These are phyloP conservation scores for Dasysyrphus albostriatus DNA, from an alignment of 2,888 invertebrate genomes.

Conservation along the genomic window DNA sequence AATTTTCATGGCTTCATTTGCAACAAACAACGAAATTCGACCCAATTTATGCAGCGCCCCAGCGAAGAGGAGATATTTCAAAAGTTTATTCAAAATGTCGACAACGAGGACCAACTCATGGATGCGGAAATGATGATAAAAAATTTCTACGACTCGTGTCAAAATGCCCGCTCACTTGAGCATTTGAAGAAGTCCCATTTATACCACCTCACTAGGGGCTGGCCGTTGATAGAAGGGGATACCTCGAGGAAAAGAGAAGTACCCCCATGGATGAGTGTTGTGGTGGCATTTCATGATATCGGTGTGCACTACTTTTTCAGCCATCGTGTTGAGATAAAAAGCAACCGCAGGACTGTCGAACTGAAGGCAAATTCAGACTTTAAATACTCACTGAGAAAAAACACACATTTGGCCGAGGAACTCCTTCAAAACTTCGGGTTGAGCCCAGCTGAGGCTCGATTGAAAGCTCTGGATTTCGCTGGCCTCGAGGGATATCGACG, in stretches of 20 bases:
- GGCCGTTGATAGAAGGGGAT: constrained; percentile 81
- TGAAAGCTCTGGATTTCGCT: constrained; percentile 80
- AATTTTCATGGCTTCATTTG: constrained; percentile 82
- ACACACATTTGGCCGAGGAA: constrained; percentile 80
- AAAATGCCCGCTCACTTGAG: constrained; percentile 78
- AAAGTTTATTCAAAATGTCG: constrained; percentile 77
- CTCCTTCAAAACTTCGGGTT: constrained; percentile 79
- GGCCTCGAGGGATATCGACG: constrained; percentile 80
- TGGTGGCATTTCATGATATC: constrained; percentile 80
- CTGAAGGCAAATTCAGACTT: constrained; percentile 78
- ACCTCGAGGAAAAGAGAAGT: constrained; percentile 76
- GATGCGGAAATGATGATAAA: constrained; percentile 80
- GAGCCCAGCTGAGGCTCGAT: constrained; percentile 79
- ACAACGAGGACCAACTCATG: constrained; percentile 78
- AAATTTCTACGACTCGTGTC: constrained; percentile 81
- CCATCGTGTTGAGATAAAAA: constrained; percentile 79
- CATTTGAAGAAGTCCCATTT: constrained; percentile 79
- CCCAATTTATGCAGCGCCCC: constrained; percentile 75
- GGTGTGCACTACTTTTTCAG: constrained; percentile 81
- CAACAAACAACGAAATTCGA: constrained; percentile 76
- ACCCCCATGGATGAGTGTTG: constrained; percentile 79
- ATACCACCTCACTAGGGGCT: constrained; percentile 80
- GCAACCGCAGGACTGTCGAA: constrained; percentile 80
- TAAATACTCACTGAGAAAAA: constrained; percentile 80
- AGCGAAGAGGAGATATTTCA: constrained; percentile 80